Evolutionary conservation across 2,888 invertebrate genomes (phyloP).

Genomic region (Caenorhabditis plicata): DNA sequence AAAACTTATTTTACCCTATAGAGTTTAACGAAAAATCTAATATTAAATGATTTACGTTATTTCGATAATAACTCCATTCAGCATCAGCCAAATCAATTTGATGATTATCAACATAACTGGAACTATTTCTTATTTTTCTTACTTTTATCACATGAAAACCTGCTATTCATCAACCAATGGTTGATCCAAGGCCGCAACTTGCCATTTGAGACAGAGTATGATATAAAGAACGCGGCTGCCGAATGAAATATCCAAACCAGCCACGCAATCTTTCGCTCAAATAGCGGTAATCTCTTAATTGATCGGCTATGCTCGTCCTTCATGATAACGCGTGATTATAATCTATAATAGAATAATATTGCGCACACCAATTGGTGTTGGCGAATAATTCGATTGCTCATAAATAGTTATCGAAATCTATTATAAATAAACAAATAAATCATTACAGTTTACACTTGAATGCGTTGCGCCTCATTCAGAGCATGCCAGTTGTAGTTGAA

Average conservation of each 20-base stretch:
- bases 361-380: no score
- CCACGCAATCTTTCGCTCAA: conserved; percentile 40
- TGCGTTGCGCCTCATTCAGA: no score
- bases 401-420: no score
- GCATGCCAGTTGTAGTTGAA: no score
- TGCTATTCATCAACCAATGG: conserved; percentile 34
- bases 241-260: conserved; percentile 53
- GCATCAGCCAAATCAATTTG: conserved; percentile 51
- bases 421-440: no score
- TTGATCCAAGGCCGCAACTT: conserved; percentile 43
- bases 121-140: conserved; percentile 14
- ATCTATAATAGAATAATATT: no score
- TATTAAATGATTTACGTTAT: conserved; percentile 31
- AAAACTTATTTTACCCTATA: conserved; percentile 17
- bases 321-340: no score
- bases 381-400: no score
- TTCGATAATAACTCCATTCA: conserved; percentile 54
- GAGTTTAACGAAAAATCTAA: conserved; percentile 17
- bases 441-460: no score
- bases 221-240: conserved; percentile 40
- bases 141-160: no score
- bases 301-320: no score
- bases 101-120: conserved; percentile 39
- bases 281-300: conserved; percentile 24
- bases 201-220: conserved; percentile 42